phyloP scores from a whole-genome alignment of 1,140 invertebrate species.

The Rhopalosiphum padi region DNA sequence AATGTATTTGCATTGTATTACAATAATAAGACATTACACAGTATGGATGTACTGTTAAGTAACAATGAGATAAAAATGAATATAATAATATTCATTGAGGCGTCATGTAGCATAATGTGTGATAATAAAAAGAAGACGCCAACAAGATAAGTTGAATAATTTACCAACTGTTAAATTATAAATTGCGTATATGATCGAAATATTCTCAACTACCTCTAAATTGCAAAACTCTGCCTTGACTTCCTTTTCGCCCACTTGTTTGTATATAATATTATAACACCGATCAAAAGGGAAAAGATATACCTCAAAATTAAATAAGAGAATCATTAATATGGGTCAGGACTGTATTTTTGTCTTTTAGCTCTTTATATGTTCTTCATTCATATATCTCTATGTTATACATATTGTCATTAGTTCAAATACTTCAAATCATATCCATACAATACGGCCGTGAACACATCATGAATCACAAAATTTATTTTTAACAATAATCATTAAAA shows the following conservation, averaged over 20 bases:
- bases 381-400: background rate
- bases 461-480: background rate
- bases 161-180: background rate
- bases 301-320: background rate
- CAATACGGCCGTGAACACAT: background rate
- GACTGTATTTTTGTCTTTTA: background rate
- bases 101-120: slow-evolving; percentile 6
- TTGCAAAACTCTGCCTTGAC: slow-evolving; percentile 32
- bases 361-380: background rate
- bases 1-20: slow-evolving; percentile 40
- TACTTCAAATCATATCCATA: background rate
- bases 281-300: background rate
- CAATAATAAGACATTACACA: slow-evolving; percentile 5
- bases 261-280: background rate
- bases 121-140: background rate
- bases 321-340: background rate
- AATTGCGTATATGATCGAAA: background rate
- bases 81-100: slow-evolving; percentile 28
- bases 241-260: background rate
- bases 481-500: background rate
- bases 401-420: background rate
- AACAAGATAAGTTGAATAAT: slow-evolving; percentile 23
- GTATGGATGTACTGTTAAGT: background rate
- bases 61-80: slow-evolving; percentile 7
- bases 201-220: background rate